Base-by-base conservation (phyloP, 64 coral and sea anemone species). In the Pachyseris speciosa region DNA sequence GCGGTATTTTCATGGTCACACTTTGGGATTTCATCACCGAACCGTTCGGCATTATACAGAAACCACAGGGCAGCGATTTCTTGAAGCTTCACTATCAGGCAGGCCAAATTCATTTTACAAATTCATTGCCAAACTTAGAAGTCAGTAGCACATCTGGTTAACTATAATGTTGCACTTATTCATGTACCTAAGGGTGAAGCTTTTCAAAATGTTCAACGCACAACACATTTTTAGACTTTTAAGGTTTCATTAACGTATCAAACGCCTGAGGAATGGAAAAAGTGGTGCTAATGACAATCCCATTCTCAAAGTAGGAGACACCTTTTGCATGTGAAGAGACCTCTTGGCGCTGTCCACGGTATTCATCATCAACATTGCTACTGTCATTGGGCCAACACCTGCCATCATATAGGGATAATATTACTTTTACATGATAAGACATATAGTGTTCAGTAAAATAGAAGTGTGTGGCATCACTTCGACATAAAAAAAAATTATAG, bases 351-450 rank as follows among this genome's bases (percentile, higher is more conserved):
- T 92, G 74, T 99, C 97, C 64, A 99, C 97, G 16, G 97, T 99
- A 71, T 99, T 99, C 78, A 90, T 95, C 97, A 99, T 99, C 74
- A 99, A 47, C 97, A 99, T 99, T 13, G 93, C 97, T 5, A 99
- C 97, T 20, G 97, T 99, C 97, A 99, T 99, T 60, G 97, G 97
- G 69, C 97, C 97, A 84, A 99, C 97, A 93, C 97, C 97, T 99
- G 49, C 4, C 52, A 71, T 17, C 81, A 28, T 10, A 85, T 4
- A 43, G 9, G 34, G n/a, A 19, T 12, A 27, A 19, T 4, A 67
- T 7, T n/a, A 71, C 25, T n/a, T n/a, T n/a, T 38, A 63, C n/a
- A 30, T 3, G 20, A 13, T 13, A 55, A n/a, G n/a, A n/a, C n/a
- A n/a, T n/a, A n/a, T n/a, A n/a, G n/a, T n/a, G n/a, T n/a, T n/a